These are phyloP conservation scores for Leptopilina myrica DNA, from an alignment of 2,888 invertebrate species.

Conservation along the genomic window DNA sequence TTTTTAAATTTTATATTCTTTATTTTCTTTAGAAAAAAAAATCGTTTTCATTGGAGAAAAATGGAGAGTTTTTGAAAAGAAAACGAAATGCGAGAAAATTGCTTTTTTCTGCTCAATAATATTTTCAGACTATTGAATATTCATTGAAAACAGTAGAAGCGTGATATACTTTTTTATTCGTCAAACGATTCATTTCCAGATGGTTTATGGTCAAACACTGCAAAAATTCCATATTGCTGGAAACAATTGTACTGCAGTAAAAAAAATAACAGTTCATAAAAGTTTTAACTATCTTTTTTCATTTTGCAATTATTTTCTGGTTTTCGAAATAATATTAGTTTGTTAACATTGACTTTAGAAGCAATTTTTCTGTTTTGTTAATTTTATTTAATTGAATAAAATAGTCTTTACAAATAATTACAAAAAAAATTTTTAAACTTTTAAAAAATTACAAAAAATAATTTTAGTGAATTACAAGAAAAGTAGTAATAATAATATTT, in stretches of 20 bases:
- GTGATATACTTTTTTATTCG: slow-evolving; percentile 1
- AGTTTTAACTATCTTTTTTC: not conserved
- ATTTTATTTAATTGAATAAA: no score
- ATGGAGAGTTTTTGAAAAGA: not conserved
- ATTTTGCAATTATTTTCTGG: not conserved
- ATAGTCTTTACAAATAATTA: no score
- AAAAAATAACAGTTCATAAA: not conserved
- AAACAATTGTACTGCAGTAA: not conserved
- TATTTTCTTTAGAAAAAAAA: no score
- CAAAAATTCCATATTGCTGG: not conserved
- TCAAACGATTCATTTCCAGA: not conserved
- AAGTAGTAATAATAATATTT: no score
- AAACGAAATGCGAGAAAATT: not conserved
- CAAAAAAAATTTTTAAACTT: no score
- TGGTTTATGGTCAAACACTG: not conserved
- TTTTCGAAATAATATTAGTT: not conserved
- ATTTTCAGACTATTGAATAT: not conserved
- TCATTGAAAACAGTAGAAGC: not conserved
- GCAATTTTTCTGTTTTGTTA: no score
- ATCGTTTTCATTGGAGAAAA: not conserved
- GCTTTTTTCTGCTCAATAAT: not conserved
- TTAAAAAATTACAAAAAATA: no score
- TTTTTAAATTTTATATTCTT: no score
- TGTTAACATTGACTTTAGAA: not conserved
- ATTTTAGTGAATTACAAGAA: no score